phyloP scores from a whole-genome alignment of 2,797 vertebrate genomes.

The Sphenodon punctatus region DNA sequence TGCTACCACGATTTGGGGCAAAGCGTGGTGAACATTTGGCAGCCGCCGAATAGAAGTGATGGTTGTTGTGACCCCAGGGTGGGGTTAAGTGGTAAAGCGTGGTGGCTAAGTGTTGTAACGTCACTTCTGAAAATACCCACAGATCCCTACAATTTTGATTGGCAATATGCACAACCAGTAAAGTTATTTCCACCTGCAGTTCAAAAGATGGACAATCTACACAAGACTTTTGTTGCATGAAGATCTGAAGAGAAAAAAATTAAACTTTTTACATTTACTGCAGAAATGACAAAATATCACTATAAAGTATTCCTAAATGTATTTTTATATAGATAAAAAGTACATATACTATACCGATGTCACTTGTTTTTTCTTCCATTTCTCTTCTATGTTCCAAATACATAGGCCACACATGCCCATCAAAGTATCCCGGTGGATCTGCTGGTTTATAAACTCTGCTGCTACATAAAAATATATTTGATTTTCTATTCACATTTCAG shows the following conservation, averaged over 20 bases:
- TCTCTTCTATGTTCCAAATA: slow-evolving; percentile 86
- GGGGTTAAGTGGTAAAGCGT: too few species aligned
- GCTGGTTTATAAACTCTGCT: slow-evolving; percentile 87
- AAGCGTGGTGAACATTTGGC: too few species aligned
- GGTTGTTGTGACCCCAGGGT: too few species aligned
- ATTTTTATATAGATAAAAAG: slow-evolving; percentile 29
- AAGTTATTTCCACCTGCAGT: not conserved
- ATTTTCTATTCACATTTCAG: not conserved
- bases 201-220: not conserved
- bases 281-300: not conserved
- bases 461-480: slow-evolving; percentile 72
- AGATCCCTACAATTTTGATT: too few species aligned
- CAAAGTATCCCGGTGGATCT: slow-evolving; percentile 89
- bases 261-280: not conserved
- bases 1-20: too few species aligned
- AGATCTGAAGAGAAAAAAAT: not conserved
- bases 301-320: too few species aligned
- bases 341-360: slow-evolving; percentile 76
- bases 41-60: too few species aligned
- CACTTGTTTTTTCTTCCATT: slow-evolving; percentile 76
- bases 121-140: too few species aligned
- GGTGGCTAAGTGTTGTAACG: too few species aligned
- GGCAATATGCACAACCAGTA: too few species aligned
- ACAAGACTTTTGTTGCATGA: not conserved
- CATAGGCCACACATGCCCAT: slow-evolving; percentile 94